Conservation (phyloP, 2,888 invertebrate genomes). For the Andricus curvator region DNA sequence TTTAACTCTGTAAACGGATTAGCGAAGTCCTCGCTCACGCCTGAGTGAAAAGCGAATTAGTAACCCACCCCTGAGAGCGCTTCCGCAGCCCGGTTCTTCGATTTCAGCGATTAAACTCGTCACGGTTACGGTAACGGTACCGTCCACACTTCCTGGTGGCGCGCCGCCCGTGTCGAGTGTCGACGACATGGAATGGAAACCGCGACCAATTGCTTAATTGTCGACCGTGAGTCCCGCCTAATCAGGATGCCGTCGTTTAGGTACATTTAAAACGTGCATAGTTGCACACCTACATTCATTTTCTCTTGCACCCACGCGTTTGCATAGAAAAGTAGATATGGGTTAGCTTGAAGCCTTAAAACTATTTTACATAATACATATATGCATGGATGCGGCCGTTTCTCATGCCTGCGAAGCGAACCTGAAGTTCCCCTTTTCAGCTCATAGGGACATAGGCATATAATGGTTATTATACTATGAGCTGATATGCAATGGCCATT, state of each 20-base stretch:
- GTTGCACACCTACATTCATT: slow-evolving; percentile 72
- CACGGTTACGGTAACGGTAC: slow-evolving; percentile 44
- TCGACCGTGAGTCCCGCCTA: slow-evolving; percentile 65
- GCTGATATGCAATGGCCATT: too few relatives aligned
- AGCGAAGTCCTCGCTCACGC: slow-evolving; percentile 34
- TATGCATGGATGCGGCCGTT: too few relatives aligned
- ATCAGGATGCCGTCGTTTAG: slow-evolving; percentile 77
- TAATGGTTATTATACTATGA: too few relatives aligned
- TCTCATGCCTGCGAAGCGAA: too few relatives aligned
- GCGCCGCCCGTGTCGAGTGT: slow-evolving; percentile 52
- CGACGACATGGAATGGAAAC: slow-evolving; percentile 69
- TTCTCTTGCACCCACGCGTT: slow-evolving; percentile 33
- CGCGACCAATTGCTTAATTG: slow-evolving; percentile 76
- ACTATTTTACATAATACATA: not conserved
- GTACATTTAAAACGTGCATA: slow-evolving; percentile 63
- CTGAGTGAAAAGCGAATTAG: slow-evolving; percentile 33
- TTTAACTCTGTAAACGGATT: slow-evolving; percentile 41
- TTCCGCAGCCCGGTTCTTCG: slow-evolving; percentile 42
- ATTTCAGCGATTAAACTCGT: slow-evolving; percentile 46
- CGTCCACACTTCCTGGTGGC: slow-evolving; percentile 62
- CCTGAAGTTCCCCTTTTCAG: too few relatives aligned
- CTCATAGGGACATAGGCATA: too few relatives aligned
- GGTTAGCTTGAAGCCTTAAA: not conserved
- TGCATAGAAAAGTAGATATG: not conserved
- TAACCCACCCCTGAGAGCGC: slow-evolving; percentile 9